Base-by-base conservation (phyloP, 2,888 invertebrate genomes). In the Dryomyza anilis region DNA sequence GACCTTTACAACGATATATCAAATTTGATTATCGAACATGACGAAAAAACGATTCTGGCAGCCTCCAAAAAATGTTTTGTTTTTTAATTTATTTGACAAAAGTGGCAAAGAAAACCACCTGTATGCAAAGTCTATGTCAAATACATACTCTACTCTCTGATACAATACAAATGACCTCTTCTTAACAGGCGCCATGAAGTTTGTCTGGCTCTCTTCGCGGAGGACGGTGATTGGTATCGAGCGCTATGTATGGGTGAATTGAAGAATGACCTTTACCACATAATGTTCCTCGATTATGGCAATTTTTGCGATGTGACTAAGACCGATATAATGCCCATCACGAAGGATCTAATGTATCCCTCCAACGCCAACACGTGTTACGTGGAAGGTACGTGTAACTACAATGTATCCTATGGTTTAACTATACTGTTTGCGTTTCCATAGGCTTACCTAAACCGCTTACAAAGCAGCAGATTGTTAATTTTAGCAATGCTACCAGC, bases 171-270 rank as follows among this genome's bases (percentile, higher is more conserved):
- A 12, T 12, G n/a, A 10, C 50, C 29, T 30, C 6, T 64, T 30
- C 23, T 8, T 52, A 6, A 5, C 39, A 73, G 75, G n/a, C 63
- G 65, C 21, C 66, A 68, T 61, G 75, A 76, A 68, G 46, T 74
- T 19, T 76, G 75, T 56, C 67, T 76, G 50, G 69, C 70, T 3
- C 62, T 73, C 23, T 76, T 68, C 61, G 70, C 71, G 12, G 71
- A 61, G 1, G 75, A 76, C 52, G 70, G 70, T 2, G 70, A 73
- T 21, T 76, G 75, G 75, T 76, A 76, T 65, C 73, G 75, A 25
- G 74, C 74, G 1, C 8, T 72, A n/a, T 76, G 75, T 27, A 19
- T 74, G 1, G 59, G 69, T 25, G 45, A 61, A 52, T 36, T 58
- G 19, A 61, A 68, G 1, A 70, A 73, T 30, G 71, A 70, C 29